These are phyloP conservation scores for Sebastes paucispinis DNA, from an alignment of 2,797 vertebrate genomes.

Conservation along the genomic window DNA sequence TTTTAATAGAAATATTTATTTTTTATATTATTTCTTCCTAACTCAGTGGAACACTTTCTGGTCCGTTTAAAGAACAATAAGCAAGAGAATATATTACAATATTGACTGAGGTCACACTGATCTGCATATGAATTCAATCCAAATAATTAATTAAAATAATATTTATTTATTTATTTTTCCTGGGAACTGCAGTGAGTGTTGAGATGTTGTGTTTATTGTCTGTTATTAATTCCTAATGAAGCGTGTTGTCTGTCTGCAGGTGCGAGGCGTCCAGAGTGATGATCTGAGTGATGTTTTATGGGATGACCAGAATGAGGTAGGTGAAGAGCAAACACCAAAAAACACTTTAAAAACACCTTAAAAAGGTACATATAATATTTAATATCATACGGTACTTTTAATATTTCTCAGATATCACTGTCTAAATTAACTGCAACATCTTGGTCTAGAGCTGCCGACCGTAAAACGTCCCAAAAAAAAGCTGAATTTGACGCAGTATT, in stretches of 20 bases:
- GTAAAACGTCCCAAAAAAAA: too few relatives aligned
- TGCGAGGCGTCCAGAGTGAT: conserved; percentile 58
- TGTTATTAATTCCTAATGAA: background rate
- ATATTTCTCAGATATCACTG: too few relatives aligned
- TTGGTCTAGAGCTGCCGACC: too few relatives aligned
- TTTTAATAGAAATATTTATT: background rate
- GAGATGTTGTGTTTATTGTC: background rate
- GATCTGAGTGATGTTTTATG: conserved; percentile 64
- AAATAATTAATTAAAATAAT: background rate
- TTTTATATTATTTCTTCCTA: background rate
- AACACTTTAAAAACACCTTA: background rate
- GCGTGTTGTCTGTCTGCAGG: conserved; percentile 48
- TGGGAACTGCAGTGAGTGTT: background rate
- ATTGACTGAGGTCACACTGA: background rate
- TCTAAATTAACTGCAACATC: too few relatives aligned
- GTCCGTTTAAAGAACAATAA: background rate
- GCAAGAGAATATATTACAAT: background rate
- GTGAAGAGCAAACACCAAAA: background rate
- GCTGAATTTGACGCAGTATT: too few relatives aligned
- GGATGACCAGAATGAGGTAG: conserved; percentile 76
- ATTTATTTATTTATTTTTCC: background rate
- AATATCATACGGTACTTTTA: background rate
- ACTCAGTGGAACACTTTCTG: background rate
- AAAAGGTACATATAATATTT: too few relatives aligned
- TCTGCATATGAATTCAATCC: background rate